Evolutionary conservation across 2,797 vertebrate genomes (phyloP).

Genomic region (Eptatretus atami): DNA sequence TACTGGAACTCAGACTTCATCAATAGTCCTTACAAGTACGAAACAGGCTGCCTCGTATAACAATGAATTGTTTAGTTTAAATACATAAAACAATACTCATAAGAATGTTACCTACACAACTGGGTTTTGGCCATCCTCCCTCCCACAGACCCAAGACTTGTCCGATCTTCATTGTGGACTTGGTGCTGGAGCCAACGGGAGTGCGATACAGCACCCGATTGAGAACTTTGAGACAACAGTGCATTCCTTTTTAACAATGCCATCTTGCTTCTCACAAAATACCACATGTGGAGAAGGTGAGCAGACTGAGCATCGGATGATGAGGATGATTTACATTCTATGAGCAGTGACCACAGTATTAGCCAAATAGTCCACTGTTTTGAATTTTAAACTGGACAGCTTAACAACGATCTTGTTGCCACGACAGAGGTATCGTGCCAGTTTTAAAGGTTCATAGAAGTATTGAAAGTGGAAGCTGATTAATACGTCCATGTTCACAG

Average conservation of each 20-base stretch:
- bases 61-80: no score
- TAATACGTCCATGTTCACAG: constrained; percentile 14
- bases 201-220: constrained; percentile 31
- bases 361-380: no score
- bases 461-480: no score
- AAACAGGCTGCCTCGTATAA: background rate
- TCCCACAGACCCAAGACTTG: constrained; percentile 30
- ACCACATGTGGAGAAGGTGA: constrained; percentile 46
- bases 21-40: constrained; percentile 43
- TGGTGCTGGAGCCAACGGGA: constrained; percentile 31
- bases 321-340: no score
- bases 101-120: no score
- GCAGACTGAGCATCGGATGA: background rate
- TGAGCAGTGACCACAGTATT: no score
- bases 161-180: constrained; percentile 33
- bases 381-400: no score
- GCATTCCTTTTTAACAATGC: constrained; percentile 32
- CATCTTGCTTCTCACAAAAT: constrained; percentile 31
- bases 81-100: no score
- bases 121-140: background rate
- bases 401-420: no score
- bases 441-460: no score
- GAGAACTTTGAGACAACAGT: constrained; percentile 30
- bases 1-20: constrained; percentile 35
- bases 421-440: no score